Conservation (phyloP, 1,140 invertebrate genomes). For the Drosophila insularis region DNA sequence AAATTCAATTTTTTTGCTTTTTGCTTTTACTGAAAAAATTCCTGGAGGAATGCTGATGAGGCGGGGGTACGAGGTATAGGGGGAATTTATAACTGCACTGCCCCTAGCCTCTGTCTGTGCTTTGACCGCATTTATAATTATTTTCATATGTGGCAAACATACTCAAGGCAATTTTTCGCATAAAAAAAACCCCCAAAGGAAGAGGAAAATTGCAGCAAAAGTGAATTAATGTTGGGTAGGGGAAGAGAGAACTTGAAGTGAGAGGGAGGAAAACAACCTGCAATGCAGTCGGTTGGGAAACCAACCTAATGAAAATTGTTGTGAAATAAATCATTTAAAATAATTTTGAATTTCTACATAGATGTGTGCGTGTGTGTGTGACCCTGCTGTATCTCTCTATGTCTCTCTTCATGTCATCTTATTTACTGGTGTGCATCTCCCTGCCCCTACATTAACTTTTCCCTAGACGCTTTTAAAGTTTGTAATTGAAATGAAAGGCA, state of each 20-base stretch:
- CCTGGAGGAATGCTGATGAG: conserved; percentile 22
- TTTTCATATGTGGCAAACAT: conserved; percentile 69
- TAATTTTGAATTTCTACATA: conserved; percentile 67
- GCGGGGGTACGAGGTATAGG: neutral
- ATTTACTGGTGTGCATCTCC: neutral
- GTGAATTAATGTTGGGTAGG: conserved; percentile 64
- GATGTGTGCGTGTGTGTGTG: conserved; percentile 9
- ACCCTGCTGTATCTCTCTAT: conserved; percentile 13
- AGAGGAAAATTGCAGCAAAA: conserved; percentile 54
- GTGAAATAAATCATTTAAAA: conserved; percentile 80
- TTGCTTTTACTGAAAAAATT: conserved; percentile 12
- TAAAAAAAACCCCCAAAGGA: conserved; percentile 18
- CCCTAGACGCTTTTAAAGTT: conserved; percentile 56
- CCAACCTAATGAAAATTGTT: conserved; percentile 75
- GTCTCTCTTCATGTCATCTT: neutral
- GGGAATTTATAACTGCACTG: conserved; percentile 50
- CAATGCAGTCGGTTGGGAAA: conserved; percentile 57
- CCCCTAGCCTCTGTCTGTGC: conserved; percentile 54
- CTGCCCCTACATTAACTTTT: neutral
- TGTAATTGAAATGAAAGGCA: conserved; percentile 77
- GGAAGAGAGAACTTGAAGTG: neutral
- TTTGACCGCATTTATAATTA: conserved; percentile 79
- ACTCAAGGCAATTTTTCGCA: conserved; percentile 60
- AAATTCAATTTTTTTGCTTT: conserved; percentile 50
- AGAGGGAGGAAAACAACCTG: conserved; percentile 38